phyloP scores from a whole-genome alignment of 2,113 vertebrate species.

The Mobula birostris region DNA sequence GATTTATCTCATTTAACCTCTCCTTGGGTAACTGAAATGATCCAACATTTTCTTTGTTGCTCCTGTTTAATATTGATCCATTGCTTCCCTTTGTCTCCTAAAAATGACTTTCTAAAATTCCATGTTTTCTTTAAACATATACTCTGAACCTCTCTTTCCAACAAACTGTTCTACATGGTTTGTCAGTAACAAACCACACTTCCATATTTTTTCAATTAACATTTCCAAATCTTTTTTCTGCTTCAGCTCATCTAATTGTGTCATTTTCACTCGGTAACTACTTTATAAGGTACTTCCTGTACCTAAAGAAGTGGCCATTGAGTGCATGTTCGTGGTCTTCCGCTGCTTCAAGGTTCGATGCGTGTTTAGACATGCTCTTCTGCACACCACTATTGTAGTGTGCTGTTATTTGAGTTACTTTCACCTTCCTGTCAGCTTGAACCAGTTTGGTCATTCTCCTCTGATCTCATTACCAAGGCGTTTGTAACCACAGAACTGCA shows the following conservation, averaged over 20 bases:
- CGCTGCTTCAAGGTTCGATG: too few relatives aligned
- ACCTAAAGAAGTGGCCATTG: too few relatives aligned
- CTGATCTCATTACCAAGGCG: too few relatives aligned
- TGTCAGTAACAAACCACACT: not conserved
- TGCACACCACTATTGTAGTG: too few relatives aligned
- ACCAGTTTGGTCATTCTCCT: too few relatives aligned
- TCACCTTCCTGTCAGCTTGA: too few relatives aligned
- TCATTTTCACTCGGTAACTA: too few relatives aligned
- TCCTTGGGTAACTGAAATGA: not conserved
- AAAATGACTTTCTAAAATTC: not conserved
- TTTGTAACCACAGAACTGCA: too few relatives aligned
- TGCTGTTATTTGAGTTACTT: too few relatives aligned
- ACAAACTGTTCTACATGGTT: not conserved
- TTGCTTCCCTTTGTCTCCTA: not conserved
- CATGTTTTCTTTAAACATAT: not conserved
- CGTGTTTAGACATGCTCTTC: too few relatives aligned
- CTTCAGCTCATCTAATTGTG: not conserved
- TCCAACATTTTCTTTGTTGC: not conserved
- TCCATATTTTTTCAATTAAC: conserved; percentile 18
- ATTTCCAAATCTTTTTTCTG: not conserved
- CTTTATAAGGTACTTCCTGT: too few relatives aligned
- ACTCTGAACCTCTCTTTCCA: not conserved
- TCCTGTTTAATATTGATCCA: not conserved
- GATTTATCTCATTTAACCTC: not conserved
- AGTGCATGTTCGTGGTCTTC: too few relatives aligned